Evolutionary conservation across 2,797 vertebrate genomes (phyloP).

Genomic region (Channa striata): DNA sequence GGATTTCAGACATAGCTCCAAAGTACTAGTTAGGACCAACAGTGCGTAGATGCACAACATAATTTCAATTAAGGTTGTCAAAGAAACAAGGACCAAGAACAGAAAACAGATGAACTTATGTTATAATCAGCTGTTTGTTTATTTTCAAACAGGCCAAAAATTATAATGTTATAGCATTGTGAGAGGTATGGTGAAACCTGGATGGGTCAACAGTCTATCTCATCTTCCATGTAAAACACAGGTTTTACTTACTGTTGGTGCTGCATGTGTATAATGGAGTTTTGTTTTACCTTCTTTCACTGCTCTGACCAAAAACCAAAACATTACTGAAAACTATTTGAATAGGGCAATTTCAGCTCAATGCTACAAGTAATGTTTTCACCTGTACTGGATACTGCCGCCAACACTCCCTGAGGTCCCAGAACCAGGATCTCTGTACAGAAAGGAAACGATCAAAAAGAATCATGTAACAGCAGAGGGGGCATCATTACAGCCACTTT

Average conservation of each 20-base stretch:
- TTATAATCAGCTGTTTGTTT: neutral
- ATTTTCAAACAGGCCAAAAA: neutral
- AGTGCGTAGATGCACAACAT: too few species aligned
- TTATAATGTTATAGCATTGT: too few species aligned
- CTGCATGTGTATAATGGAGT: neutral
- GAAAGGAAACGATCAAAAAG: neutral
- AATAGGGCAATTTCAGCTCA: neutral
- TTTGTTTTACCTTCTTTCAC: neutral
- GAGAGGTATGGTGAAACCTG: too few species aligned
- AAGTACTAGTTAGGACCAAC: too few species aligned
- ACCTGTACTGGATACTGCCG: conserved; percentile 91
- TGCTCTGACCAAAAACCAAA: neutral
- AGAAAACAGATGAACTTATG: too few species aligned
- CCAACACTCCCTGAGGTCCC: conserved; percentile 91
- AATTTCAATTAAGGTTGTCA: too few species aligned
- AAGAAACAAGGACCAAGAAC: too few species aligned
- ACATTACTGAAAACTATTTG: neutral
- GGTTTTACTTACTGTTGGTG: neutral
- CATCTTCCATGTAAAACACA: neutral
- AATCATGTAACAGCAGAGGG: neutral
- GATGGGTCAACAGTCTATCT: neutral
- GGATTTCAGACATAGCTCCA: too few species aligned
- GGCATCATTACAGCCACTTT: neutral
- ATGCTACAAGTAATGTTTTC: conserved; percentile 32
- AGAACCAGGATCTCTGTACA: conserved; percentile 92